Percentiles rank a stretch among this genome's conserved stretches.
These are phyloP conservation scores for Peucedramus taeniatus DNA, from an alignment of 2,113 vertebrate genomes.

Conservation along the genomic window DNA sequence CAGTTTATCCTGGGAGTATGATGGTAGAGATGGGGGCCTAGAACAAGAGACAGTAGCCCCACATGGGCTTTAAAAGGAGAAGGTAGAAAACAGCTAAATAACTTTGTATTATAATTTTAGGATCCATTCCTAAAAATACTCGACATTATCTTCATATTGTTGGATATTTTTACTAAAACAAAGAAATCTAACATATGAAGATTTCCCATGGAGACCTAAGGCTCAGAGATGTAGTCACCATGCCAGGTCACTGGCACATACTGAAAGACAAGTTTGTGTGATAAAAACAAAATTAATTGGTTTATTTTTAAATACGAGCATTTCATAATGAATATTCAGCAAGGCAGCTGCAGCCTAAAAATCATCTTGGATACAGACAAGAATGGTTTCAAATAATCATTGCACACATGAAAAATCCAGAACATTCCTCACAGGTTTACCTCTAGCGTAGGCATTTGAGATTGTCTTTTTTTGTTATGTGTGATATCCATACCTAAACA, in stretches of 20 bases:
- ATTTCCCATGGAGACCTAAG: not conserved
- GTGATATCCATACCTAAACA: not conserved
- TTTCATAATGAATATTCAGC: conserved; percentile 26
- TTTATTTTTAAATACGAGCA: conserved; percentile 33
- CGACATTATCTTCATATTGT: not conserved
- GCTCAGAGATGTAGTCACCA: not conserved
- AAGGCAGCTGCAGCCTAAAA: conserved; percentile 4
- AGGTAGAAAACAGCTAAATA: not conserved
- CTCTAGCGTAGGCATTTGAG: not conserved
- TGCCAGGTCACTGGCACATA: not conserved
- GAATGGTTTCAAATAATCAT: not conserved
- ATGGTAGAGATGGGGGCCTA: not conserved
- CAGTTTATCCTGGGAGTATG: not conserved
- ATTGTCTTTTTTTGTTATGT: not conserved
- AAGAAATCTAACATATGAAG: not conserved
- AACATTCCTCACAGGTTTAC: not conserved
- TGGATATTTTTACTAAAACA: not conserved
- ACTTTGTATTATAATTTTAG: not conserved
- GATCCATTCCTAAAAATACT: not conserved
- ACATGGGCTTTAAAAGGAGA: not conserved
- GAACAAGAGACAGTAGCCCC: not conserved
- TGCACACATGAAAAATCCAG: not conserved
- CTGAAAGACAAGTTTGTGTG: not conserved
- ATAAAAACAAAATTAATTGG: not conserved
- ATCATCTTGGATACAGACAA: not conserved